phyloP scores from a whole-genome alignment of 2,888 invertebrate genomes.

The Leptinotarsa peninsularis region DNA sequence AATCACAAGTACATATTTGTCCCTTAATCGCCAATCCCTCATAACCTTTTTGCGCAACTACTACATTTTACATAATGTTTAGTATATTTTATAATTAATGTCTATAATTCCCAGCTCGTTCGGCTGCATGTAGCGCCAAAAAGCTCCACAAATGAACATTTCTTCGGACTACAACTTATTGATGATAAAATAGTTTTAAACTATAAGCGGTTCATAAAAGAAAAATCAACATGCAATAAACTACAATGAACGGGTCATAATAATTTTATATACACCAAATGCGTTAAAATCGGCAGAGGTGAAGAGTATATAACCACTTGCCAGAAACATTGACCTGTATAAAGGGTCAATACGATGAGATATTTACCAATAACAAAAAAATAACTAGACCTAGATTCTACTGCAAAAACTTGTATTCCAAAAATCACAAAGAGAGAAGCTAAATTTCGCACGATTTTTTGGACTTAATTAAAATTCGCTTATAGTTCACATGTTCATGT shows the following conservation, averaged over 20 bases:
- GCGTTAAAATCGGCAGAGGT: constrained; percentile 53
- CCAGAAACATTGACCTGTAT: constrained; percentile 49
- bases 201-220: constrained; percentile 65
- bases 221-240: constrained; percentile 63
- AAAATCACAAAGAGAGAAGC: constrained; percentile 64
- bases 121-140: constrained; percentile 48
- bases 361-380: constrained; percentile 44
- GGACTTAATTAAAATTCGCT: constrained; percentile 61
- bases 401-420: constrained; percentile 62
- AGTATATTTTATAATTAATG: constrained; percentile 60
- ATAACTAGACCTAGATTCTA: constrained; percentile 56
- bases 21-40: constrained; percentile 65
- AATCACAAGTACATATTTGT: constrained; percentile 64
- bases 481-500: constrained; percentile 57
- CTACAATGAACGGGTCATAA: constrained; percentile 57
- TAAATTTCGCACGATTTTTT: constrained; percentile 60
- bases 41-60: constrained; percentile 58
- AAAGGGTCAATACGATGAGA: constrained; percentile 48
- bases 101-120: constrained; percentile 58
- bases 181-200: constrained; percentile 53
- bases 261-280: constrained; percentile 61
- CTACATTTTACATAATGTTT: constrained; percentile 61
- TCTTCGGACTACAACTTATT: constrained; percentile 44
- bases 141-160: constrained; percentile 36
- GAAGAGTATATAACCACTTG: constrained; percentile 47